Percentiles rank a stretch among this genome's conserved stretches.
These are phyloP conservation scores for Brenthis ino DNA, from an alignment of 2,888 invertebrate genomes.

Conservation along the genomic window DNA sequence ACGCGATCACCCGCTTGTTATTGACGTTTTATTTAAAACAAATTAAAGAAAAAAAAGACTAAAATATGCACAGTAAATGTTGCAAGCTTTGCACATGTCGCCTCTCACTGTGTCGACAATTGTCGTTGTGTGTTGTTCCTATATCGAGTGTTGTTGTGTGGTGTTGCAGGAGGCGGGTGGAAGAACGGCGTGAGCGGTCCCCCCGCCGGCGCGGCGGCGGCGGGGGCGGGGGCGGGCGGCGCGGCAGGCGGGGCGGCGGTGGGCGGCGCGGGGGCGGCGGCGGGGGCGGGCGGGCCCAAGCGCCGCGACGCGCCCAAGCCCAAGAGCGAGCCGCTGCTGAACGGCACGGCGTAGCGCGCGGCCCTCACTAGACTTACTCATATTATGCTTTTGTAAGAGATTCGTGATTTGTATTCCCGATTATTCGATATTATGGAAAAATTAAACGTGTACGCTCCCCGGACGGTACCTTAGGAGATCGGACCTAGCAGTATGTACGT, in stretches of 20 bases:
- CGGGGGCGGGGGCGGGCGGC: constrained; percentile 44
- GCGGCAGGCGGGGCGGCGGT: constrained; percentile 39
- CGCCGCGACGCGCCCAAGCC: constrained; percentile 76
- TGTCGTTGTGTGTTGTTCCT: too few species aligned
- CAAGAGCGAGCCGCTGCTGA: constrained; percentile 84
- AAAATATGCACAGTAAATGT: neutral
- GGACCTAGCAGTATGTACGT: constrained; percentile 56
- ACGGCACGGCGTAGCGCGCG: constrained; percentile 82
- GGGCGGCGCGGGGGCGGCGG: constrained; percentile 38
- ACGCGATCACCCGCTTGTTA: constrained; percentile 7
- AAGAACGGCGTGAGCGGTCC: constrained; percentile 62
- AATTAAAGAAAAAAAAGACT: neutral
- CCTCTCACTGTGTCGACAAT: neutral
- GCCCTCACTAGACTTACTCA: constrained; percentile 63
- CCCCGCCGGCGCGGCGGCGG: constrained; percentile 49
- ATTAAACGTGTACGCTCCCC: constrained; percentile 76
- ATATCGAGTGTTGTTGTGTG: neutral
- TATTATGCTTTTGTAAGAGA: constrained; percentile 81
- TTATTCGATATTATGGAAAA: constrained; percentile 74
- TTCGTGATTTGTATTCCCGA: constrained; percentile 81
- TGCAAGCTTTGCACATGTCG: neutral
- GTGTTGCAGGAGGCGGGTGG: constrained; percentile 69
- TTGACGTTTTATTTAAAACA: neutral
- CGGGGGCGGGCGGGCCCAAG: constrained; percentile 46
- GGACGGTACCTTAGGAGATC: constrained; percentile 65